phyloP scores from a whole-genome alignment of 2,888 invertebrate genomes.

The Yponomeuta malinellus region DNA sequence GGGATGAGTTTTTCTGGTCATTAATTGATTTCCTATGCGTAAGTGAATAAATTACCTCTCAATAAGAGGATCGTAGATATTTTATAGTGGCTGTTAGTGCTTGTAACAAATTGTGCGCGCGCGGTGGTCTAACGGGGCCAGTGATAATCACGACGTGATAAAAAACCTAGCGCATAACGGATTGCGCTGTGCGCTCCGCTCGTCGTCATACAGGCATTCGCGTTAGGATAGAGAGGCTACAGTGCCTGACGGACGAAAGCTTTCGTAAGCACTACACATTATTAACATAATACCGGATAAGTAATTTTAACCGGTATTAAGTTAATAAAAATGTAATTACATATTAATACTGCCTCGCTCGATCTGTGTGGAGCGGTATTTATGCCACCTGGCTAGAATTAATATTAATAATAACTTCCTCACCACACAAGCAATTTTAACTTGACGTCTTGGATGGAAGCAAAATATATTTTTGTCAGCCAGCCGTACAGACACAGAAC shows the following conservation, averaged over 20 bases:
- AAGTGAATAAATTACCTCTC: conserved; percentile 34
- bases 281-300: too few relatives aligned
- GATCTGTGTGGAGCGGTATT: too few relatives aligned
- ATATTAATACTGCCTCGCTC: too few relatives aligned
- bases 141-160: conserved; percentile 57
- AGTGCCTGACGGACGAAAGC: neutral
- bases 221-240: neutral
- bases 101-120: conserved; percentile 33
- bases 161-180: conserved; percentile 63
- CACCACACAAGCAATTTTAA: neutral
- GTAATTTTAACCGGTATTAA: too few relatives aligned
- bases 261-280: neutral
- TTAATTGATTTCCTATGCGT: conserved; percentile 14
- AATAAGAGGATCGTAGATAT: neutral
- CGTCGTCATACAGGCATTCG: conserved; percentile 36
- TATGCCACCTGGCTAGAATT: too few relatives aligned
- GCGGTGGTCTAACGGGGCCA: conserved; percentile 55
- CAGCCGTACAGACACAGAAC: too few relatives aligned
- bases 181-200: conserved; percentile 51
- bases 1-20: neutral
- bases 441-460: too few relatives aligned
- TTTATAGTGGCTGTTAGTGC: conserved; percentile 11
- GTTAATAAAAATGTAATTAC: too few relatives aligned
- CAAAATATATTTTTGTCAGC: too few relatives aligned
- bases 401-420: too few relatives aligned